phyloP scores from a whole-genome alignment of 2,888 invertebrate species.

The Aphidoletes aphidimyza region DNA sequence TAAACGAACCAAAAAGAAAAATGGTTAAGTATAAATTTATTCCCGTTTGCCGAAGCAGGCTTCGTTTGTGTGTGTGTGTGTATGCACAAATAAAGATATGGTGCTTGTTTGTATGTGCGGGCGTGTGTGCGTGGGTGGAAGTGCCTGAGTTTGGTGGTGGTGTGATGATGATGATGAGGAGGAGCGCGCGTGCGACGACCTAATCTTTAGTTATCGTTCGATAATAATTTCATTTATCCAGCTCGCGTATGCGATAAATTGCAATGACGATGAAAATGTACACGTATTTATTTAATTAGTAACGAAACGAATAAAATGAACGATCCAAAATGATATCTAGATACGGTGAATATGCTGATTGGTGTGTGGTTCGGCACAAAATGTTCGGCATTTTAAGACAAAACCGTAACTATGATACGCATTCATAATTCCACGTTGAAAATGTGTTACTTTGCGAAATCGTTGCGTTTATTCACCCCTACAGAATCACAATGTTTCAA shows the following conservation, averaged over 20 bases:
- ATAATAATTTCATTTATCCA: not conserved
- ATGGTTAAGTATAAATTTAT: constrained; percentile 18
- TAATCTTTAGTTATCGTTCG: constrained; percentile 41
- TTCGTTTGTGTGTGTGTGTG: too few species aligned
- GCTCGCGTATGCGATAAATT: constrained; percentile 1
- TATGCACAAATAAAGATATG: not conserved
- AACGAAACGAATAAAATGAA: not conserved
- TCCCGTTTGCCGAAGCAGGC: not conserved
- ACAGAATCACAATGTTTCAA: not conserved
- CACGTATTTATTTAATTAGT: constrained; percentile 29
- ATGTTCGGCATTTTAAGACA: not conserved
- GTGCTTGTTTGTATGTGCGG: not conserved
- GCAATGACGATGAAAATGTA: not conserved
- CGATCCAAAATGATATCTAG: not conserved
- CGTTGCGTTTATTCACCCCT: too few species aligned
- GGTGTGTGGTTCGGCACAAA: not conserved
- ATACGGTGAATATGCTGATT: not conserved
- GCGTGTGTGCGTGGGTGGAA: not conserved
- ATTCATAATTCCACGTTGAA: not conserved
- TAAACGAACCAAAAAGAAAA: constrained; percentile 2
- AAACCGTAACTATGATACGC: not conserved
- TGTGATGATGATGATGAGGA: too few species aligned
- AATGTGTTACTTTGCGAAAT: too few species aligned
- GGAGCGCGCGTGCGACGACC: not conserved
- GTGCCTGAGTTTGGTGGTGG: not conserved